Conservation (phyloP, 2,113 vertebrate genomes). For the Eupsittula cactorum region DNA sequence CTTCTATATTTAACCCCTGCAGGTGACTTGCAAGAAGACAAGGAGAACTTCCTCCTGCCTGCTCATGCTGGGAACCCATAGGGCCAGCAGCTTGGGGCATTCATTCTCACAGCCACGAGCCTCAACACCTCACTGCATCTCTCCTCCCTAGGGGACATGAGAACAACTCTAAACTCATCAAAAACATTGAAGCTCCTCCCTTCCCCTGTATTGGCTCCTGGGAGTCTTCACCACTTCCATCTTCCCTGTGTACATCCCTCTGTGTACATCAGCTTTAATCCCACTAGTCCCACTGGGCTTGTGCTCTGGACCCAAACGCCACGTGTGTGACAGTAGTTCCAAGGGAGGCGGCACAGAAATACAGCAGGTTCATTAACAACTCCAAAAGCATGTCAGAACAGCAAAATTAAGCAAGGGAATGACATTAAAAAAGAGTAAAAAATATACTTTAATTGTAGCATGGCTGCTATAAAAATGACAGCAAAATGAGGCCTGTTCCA, state of each 20-base stretch:
- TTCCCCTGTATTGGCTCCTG: background rate
- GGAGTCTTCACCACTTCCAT: background rate
- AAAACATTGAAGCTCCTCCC: background rate
- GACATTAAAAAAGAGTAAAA: background rate
- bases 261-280: background rate
- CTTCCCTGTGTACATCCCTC: rapidly evolving
- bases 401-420: background rate
- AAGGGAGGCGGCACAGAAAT: background rate
- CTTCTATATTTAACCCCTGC: background rate
- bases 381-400: background rate
- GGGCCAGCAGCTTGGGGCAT: background rate
- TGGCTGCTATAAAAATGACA: background rate
- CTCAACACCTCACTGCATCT: background rate
- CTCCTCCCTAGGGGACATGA: background rate
- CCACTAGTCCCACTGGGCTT: background rate
- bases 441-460: background rate
- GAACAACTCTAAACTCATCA: background rate
- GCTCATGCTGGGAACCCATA: rapidly evolving
- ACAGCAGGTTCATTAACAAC: background rate
- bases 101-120: background rate
- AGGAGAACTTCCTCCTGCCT: background rate
- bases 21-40: background rate
- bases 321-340: background rate
- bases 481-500: background rate
- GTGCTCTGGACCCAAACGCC: background rate